Percentiles rank a stretch among this genome's conserved stretches.
These are phyloP conservation scores for Steinernema scapterisci DNA, from an alignment of 2,888 invertebrate genomes.

Conservation along the genomic window DNA sequence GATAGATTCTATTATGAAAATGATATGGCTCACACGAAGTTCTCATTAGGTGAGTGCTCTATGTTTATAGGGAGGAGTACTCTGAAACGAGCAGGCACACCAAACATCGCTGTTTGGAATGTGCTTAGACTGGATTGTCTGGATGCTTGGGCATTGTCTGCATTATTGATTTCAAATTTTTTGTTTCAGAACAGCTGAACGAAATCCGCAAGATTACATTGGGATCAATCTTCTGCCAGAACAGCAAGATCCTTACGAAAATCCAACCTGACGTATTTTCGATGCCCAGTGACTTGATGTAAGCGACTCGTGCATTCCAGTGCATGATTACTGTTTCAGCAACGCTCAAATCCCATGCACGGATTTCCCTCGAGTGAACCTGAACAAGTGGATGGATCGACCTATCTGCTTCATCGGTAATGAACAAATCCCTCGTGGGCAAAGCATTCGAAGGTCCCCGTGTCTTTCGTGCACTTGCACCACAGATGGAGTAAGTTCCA, in stretches of 20 bases:
- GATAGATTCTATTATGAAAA: conserved; percentile 79
- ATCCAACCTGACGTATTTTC: conserved; percentile 89
- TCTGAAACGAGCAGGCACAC: too few species aligned
- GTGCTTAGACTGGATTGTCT: too few species aligned
- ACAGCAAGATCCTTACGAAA: conserved; percentile 82
- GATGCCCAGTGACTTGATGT: conserved; percentile 74
- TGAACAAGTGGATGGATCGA: conserved; percentile 22
- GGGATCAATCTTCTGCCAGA: conserved; percentile 85
- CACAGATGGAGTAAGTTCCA: conserved; percentile 8
- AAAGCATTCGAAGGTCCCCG: conserved; percentile 14
- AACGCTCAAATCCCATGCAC: conserved; percentile 20
- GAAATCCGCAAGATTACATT: conserved; percentile 85
- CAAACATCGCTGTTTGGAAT: too few species aligned
- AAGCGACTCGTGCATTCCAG: conserved; percentile 17
- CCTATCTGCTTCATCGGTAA: conserved; percentile 10
- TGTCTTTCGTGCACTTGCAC: conserved; percentile 21
- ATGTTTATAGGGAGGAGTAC: background rate
- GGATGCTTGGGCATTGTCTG: too few species aligned
- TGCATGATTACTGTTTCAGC: background rate
- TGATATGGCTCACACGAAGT: conserved; percentile 48
- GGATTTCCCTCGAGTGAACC: background rate
- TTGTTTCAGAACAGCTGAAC: conserved; percentile 74
- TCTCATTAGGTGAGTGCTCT: conserved; percentile 48
- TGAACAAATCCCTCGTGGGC: conserved; percentile 19
- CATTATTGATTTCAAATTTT: background rate